Conservation (phyloP, 2,888 invertebrate species). For the Heliconius erato region DNA sequence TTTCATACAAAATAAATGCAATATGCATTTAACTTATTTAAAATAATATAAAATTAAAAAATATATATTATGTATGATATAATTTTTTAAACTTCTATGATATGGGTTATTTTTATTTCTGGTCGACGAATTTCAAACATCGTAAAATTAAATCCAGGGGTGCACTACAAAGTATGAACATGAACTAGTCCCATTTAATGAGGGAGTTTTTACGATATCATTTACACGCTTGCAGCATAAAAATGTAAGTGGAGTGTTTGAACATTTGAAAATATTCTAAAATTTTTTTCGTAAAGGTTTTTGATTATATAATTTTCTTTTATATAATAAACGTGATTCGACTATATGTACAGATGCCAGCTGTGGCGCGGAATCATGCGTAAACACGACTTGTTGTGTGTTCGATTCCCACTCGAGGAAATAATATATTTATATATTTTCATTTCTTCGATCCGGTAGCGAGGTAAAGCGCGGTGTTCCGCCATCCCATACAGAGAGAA, state of each 20-base stretch:
- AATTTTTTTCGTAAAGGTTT: slow-evolving; percentile 25
- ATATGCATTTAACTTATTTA: no score
- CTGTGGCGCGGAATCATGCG: no score
- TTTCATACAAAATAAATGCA: no score
- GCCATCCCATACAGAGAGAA: no score
- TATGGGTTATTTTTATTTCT: background rate
- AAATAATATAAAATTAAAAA: no score
- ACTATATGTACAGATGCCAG: background rate
- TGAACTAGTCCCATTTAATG: slow-evolving; percentile 44
- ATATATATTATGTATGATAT: background rate
- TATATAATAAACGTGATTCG: background rate
- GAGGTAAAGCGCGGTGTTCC: no score
- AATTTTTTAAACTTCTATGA: background rate
- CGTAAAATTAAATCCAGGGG: slow-evolving; percentile 37
- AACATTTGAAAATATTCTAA: slow-evolving; percentile 29
- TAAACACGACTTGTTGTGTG: no score
- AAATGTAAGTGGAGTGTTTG: slow-evolving; percentile 33
- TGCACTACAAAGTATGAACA: slow-evolving; percentile 48
- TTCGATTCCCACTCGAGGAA: no score
- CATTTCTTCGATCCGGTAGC: no score
- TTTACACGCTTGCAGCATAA: slow-evolving; percentile 42
- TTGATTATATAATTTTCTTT: background rate
- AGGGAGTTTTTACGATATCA: slow-evolving; percentile 49
- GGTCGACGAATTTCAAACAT: slow-evolving; percentile 30
- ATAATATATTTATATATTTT: no score